These are phyloP conservation scores for Anastatus disparis DNA, from an alignment of 1,140 invertebrate species.

Conservation along the genomic window DNA sequence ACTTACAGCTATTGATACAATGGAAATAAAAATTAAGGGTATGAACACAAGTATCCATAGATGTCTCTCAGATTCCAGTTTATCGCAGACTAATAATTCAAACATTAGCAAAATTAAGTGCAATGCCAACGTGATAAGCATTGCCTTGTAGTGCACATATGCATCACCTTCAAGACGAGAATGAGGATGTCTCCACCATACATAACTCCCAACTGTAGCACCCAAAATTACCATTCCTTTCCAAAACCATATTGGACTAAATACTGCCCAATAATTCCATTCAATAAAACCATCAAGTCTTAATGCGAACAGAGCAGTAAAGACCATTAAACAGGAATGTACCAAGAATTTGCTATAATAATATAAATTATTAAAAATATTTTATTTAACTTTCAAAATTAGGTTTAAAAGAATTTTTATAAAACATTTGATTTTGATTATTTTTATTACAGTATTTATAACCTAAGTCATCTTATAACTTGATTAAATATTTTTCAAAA, in stretches of 20 bases:
- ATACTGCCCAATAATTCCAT: conserved; percentile 95
- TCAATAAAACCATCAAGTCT: conserved; percentile 86
- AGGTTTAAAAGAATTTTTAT: neutral
- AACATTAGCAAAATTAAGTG: conserved; percentile 96
- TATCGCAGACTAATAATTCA: conserved; percentile 94
- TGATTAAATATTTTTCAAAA: too few species aligned
- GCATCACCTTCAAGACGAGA: conserved; percentile 91
- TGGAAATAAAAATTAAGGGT: conserved; percentile 94
- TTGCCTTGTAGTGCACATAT: conserved; percentile 96
- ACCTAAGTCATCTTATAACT: too few species aligned
- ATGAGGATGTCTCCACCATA: conserved; percentile 95
- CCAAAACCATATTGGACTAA: conserved; percentile 97
- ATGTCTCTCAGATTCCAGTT: conserved; percentile 89
- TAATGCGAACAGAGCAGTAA: conserved; percentile 89
- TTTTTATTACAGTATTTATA: too few species aligned
- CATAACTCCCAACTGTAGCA: conserved; percentile 88
- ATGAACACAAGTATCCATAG: conserved; percentile 97
- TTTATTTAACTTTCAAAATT: neutral
- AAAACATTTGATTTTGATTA: too few species aligned
- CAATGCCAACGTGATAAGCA: conserved; percentile 93
- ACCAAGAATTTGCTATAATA: conserved; percentile 95
- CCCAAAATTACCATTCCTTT: conserved; percentile 91
- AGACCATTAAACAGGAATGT: conserved; percentile 90
- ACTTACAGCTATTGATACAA: conserved; percentile 89
- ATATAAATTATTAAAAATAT: conserved; percentile 42